Evolutionary conservation across 2,888 invertebrate genomes (phyloP).

Genomic region (Leptopilina myrica): DNA sequence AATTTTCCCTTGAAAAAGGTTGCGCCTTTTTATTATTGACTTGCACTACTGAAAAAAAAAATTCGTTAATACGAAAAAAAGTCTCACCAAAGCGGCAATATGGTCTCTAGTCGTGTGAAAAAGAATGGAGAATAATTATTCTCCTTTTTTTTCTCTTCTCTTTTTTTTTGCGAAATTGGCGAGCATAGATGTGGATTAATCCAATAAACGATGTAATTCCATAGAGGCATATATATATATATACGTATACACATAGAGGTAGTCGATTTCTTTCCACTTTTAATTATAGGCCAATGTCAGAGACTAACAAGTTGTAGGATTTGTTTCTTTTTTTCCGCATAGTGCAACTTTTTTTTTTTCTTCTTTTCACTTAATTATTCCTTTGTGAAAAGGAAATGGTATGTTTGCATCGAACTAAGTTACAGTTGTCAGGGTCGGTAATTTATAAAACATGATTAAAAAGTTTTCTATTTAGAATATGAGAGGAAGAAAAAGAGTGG

Average conservation of each 20-base stretch:
- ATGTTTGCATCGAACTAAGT: neutral
- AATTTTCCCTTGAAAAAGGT: slow-evolving; percentile 21
- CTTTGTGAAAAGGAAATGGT: neutral
- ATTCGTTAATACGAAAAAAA: slow-evolving; percentile 53
- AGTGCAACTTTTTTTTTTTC: neutral
- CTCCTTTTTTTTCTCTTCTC: neutral
- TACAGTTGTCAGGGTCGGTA: neutral
- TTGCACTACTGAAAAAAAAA: slow-evolving; percentile 5
- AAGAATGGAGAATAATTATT: slow-evolving; percentile 25
- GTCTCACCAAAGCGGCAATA: slow-evolving; percentile 43
- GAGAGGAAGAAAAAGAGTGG: neutral
- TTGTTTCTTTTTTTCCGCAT: neutral
- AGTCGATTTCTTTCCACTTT: slow-evolving; percentile 23
- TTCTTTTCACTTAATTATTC: neutral
- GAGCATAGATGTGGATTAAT: slow-evolving; percentile 31
- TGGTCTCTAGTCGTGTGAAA: slow-evolving; percentile 46
- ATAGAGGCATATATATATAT: neutral
- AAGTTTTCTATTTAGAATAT: neutral
- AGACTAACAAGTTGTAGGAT: slow-evolving; percentile 3
- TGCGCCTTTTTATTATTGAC: slow-evolving; percentile 50
- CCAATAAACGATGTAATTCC: slow-evolving; percentile 25
- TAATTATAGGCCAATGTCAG: slow-evolving; percentile 22
- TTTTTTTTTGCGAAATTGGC: neutral
- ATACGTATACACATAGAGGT: neutral
- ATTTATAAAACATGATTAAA: neutral